Base-by-base conservation (phyloP, 2,888 invertebrate genomes). In the Embidobia sp. region DNA sequence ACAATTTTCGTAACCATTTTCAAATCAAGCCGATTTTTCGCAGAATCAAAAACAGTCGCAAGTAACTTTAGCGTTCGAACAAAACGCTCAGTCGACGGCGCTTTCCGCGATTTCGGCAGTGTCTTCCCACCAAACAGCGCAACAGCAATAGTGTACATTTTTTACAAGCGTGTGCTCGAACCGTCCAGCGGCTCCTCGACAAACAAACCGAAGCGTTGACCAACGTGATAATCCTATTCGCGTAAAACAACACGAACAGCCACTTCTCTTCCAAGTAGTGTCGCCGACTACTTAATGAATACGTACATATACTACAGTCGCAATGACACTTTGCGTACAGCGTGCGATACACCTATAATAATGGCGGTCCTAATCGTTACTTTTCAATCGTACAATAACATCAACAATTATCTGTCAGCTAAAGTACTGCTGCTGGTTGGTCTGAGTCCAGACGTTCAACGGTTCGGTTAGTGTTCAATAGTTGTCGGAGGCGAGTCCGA, bases 21-120 rank as follows among this genome's bases (percentile, higher is more conserved):
- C n/a, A n/a, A n/a, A n/a, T n/a, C n/a, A n/a, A n/a, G n/a, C n/a
- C n/a, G n/a, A n/a, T n/a, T n/a, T n/a, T n/a, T n/a, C n/a, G n/a
- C n/a, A n/a, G n/a, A n/a, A n/a, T n/a, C n/a, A n/a, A n/a, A n/a
- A n/a, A n/a, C n/a, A n/a, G n/a, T n/a, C n/a, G n/a, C n/a, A n/a
- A n/a, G n/a, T n/a, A n/a, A n/a, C n/a, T n/a, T n/a, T n/a, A n/a
- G n/a, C n/a, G n/a, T n/a, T n/a, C n/a, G n/a, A n/a, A n/a, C n/a
- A n/a, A n/a, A n/a, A n/a, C n/a, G n/a, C n/a, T n/a, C n/a, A n/a
- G n/a, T n/a, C n/a, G n/a, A n/a, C n/a, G n/a, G n/a, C n/a, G n/a
- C n/a, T n/a, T n/a, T n/a, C n/a, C n/a, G n/a, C n/a, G n/a, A 59
- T 51, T 69, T 59, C 42, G 69, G 59, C 69, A 59, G 61, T 61